Conservation (phyloP, 1,140 invertebrate genomes). For the Drosophila dunni region DNA sequence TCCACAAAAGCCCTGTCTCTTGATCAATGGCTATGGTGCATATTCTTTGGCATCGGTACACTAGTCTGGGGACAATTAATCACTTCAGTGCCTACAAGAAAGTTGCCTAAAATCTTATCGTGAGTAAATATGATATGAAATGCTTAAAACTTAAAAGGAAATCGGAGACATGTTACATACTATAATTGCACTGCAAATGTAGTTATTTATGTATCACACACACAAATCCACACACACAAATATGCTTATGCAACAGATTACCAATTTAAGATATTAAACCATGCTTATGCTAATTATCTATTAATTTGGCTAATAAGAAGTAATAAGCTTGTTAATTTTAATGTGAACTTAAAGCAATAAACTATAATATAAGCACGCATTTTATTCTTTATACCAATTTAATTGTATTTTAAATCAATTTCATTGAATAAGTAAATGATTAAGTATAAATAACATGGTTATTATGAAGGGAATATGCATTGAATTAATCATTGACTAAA, state of each 20-base stretch:
- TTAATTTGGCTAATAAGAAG: background rate
- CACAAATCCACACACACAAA: background rate
- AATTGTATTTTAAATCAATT: background rate
- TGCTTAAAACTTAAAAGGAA: background rate
- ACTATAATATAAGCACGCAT: constrained; percentile 10
- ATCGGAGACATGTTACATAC: background rate
- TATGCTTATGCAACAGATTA: background rate
- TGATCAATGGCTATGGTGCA: constrained; percentile 99
- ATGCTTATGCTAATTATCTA: background rate
- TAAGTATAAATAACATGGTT: background rate
- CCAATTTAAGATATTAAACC: background rate
- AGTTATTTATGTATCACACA: background rate
- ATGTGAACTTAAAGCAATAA: constrained; percentile 1
- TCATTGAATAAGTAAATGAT: background rate
- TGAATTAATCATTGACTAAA: background rate
- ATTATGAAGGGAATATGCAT: background rate
- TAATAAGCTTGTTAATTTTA: background rate
- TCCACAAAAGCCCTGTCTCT: constrained; percentile 94
- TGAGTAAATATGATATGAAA: constrained; percentile 86
- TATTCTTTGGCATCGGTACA: constrained; percentile 98
- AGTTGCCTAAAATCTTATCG: constrained; percentile 97
- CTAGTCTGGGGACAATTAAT: constrained; percentile 99
- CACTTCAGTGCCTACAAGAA: constrained; percentile 97
- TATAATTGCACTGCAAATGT: background rate
- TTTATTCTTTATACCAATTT: background rate